A percentile compares a stretch with the other conserved stretches of the same genome.
Conservation (phyloP, 2,888 invertebrate genomes). For the Melinaea marsaeus region DNA sequence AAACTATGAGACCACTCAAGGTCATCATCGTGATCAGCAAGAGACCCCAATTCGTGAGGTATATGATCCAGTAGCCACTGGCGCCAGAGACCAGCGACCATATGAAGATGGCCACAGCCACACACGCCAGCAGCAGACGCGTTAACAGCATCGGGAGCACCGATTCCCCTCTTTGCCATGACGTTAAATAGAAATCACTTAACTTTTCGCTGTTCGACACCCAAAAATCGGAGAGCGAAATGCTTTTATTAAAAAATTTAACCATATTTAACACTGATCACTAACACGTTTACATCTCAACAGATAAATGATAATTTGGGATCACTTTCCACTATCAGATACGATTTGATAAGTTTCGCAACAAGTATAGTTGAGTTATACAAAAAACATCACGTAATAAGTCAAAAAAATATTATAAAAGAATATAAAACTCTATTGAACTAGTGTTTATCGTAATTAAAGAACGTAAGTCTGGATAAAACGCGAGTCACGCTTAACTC, state of each 20-base stretch:
- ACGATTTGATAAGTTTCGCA: slow-evolving; percentile 38
- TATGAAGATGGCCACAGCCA: slow-evolving; percentile 48
- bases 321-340: slow-evolving; percentile 3
- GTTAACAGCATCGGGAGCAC: slow-evolving; percentile 56
- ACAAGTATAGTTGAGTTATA: slow-evolving; percentile 23
- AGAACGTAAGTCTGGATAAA: slow-evolving; percentile 12
- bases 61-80: slow-evolving; percentile 54
- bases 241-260: slow-evolving; percentile 59
- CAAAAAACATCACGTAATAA: no score
- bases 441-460: neutral
- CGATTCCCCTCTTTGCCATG: slow-evolving; percentile 69
- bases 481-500: slow-evolving; percentile 25
- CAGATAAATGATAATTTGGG: no score
- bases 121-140: slow-evolving; percentile 45
- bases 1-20: slow-evolving; percentile 52
- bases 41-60: slow-evolving; percentile 70
- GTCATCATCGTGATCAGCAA: slow-evolving; percentile 48
- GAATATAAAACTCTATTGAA: no score
- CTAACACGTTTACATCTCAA: slow-evolving; percentile 9
- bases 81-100: slow-evolving; percentile 53
- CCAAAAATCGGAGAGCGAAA: slow-evolving; percentile 58
- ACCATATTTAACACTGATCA: slow-evolving; percentile 48
- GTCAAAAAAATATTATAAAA: no score
- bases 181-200: slow-evolving; percentile 64
- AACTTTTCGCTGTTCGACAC: slow-evolving; percentile 56